phyloP scores from a whole-genome alignment of 2,113 vertebrate species.

The Hystrix cristata region DNA sequence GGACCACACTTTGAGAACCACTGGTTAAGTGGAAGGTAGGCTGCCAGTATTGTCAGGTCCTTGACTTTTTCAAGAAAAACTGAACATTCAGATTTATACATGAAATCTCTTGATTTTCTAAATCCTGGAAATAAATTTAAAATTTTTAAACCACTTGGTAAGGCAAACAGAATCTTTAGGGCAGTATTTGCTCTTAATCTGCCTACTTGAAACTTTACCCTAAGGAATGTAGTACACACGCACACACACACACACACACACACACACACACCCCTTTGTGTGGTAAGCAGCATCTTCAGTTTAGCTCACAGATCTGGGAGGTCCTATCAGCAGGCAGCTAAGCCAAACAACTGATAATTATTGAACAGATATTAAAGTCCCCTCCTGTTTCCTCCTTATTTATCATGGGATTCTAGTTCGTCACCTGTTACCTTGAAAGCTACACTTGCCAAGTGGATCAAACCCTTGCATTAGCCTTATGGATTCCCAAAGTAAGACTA shows the following conservation, averaged over 20 bases:
- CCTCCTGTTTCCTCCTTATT: background rate
- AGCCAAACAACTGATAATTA: background rate
- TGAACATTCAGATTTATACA: background rate
- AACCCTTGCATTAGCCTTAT: background rate
- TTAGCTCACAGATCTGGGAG: background rate
- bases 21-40: background rate
- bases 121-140: constrained; percentile 45
- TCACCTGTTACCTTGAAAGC: background rate
- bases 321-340: background rate
- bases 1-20: background rate
- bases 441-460: background rate
- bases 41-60: background rate
- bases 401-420: background rate
- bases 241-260: background rate
- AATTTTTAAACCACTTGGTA: constrained; percentile 21
- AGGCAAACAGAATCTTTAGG: background rate
- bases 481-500: background rate
- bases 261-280: background rate
- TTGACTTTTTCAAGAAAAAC: background rate
- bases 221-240: background rate
- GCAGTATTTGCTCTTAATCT: constrained; percentile 39
- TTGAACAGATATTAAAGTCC: background rate
- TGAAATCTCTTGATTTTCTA: background rate
- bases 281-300: background rate
- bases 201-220: background rate